phyloP scores from a whole-genome alignment of 2,888 invertebrate genomes.

The Drosophila ustulata region DNA sequence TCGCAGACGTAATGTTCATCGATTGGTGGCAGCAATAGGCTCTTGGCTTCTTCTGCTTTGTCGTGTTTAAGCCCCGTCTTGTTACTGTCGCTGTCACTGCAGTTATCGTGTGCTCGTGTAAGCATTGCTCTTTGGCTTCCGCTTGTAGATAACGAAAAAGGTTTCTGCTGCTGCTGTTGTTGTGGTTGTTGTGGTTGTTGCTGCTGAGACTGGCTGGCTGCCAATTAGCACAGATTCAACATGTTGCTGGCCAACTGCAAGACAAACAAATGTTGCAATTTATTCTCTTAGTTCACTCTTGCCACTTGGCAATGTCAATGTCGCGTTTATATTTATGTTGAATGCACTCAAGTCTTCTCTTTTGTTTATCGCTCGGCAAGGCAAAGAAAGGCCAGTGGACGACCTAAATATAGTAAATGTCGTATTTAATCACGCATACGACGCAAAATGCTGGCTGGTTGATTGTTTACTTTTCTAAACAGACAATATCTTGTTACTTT shows the following conservation, averaged over 20 bases:
- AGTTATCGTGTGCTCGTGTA: constrained; percentile 15
- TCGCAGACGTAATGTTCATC: constrained; percentile 75
- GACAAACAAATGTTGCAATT: constrained; percentile 26
- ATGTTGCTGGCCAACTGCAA: constrained; percentile 65
- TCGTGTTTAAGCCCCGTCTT: constrained; percentile 22
- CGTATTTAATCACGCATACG: constrained; percentile 48
- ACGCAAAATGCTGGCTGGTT: constrained; percentile 7
- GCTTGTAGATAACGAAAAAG: constrained; percentile 7
- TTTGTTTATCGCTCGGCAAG: constrained; percentile 17
- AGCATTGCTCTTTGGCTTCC: constrained; percentile 49
- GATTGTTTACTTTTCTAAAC: not conserved
- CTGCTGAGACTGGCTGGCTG: constrained; percentile 46
- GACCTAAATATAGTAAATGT: constrained; percentile 40
- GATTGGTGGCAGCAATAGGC: constrained; percentile 43
- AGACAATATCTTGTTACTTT: not conserved
- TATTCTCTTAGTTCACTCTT: constrained; percentile 26
- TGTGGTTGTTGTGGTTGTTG: constrained; percentile 27
- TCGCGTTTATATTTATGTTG: constrained; percentile 15
- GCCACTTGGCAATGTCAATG: constrained; percentile 49
- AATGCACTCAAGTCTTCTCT: constrained; percentile 1
- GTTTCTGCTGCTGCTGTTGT: constrained; percentile 8
- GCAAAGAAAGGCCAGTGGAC: constrained; percentile 14
- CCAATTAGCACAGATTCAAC: constrained; percentile 61
- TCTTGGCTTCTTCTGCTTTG: constrained; percentile 32
- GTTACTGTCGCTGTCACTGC: constrained; percentile 22